These are phyloP conservation scores for Cololabis saira DNA, from an alignment of 2,113 vertebrate genomes.

Conservation along the genomic window DNA sequence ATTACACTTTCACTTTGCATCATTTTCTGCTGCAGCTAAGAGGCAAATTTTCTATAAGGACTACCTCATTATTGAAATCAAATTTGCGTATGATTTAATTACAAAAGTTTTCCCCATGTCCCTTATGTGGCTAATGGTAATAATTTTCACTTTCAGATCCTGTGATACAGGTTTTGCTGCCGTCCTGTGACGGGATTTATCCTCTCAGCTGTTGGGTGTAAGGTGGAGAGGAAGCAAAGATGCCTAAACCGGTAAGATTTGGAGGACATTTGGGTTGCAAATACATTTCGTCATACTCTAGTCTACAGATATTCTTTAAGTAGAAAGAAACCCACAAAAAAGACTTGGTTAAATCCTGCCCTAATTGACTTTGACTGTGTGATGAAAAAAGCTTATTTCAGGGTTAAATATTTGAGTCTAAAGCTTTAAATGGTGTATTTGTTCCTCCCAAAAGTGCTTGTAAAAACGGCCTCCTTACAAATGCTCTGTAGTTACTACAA, in stretches of 20 bases:
- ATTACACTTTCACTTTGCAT: too few relatives aligned
- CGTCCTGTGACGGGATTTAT: slow-evolving; percentile 54
- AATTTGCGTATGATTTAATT: too few relatives aligned
- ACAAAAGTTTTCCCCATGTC: too few relatives aligned
- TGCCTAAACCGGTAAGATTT: slow-evolving; percentile 83
- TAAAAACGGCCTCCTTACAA: too few relatives aligned
- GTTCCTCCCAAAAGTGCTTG: not conserved
- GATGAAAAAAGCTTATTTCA: not conserved
- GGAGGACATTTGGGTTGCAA: not conserved
- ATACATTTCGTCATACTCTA: not conserved
- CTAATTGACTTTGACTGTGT: slow-evolving; percentile 3
- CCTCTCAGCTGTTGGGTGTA: slow-evolving; percentile 57
- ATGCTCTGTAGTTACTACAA: too few relatives aligned
- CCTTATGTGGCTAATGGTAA: too few relatives aligned
- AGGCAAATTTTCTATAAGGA: too few relatives aligned
- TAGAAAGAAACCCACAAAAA: too few relatives aligned
- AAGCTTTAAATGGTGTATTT: slow-evolving; percentile 13
- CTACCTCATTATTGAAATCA: too few relatives aligned
- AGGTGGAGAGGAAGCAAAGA: slow-evolving; percentile 72
- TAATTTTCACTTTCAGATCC: slow-evolving; percentile 52
- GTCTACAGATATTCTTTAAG: not conserved
- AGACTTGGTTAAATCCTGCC: too few relatives aligned
- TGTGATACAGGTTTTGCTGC: slow-evolving; percentile 37
- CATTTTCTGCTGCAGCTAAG: too few relatives aligned
- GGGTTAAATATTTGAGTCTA: not conserved